Base-by-base conservation (phyloP, 2,113 vertebrate species). In the Otocyon megalotis region DNA sequence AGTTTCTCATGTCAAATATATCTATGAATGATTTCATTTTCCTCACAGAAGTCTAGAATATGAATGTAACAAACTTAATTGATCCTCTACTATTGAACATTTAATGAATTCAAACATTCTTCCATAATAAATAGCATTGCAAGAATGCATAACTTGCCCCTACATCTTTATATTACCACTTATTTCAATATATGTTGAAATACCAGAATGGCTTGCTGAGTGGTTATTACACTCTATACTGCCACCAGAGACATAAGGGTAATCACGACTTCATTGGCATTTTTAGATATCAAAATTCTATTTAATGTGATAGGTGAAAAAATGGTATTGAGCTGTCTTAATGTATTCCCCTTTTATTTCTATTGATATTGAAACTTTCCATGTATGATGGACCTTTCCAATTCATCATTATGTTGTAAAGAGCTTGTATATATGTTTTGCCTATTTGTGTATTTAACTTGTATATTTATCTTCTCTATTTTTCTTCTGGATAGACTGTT, bases 21-120 rank as follows among this genome's bases (percentile, higher is more conserved):
- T 88, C 50, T 93, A 50, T 89, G 76, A 93, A 89, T 97, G 24
- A 80, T 95, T 95, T 96, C 93, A 87, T 86, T 90, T 19, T 69
- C 28, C 56, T 72, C 30, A 79, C 83, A 79, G 50, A 67, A 43
- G 48, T 79, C 54, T 83, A 89, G 74, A 20, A 83, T 86, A 48
- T 74, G 37, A 54, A 13, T n/a, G 11, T 65, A 11, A 22, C n/a
- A 85, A 69, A 93, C 2, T 79, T 93, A 85, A 48, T 37, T 72
- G 86, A 17, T 79, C 20, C 17, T 96, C 74, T 77, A 54, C 28
- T 83, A 2, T 58, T 80, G 35, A 89, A 32, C 4, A 48, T 62
- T 65, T 86, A 93, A 95, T 94, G 86, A 32, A 91, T 91, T 93
- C 32, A 83, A 89, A 60, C 43, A 28, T 88, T 96, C 84, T 93